Percentiles rank a stretch among this genome's conserved stretches.
phyloP scores from a whole-genome alignment of 1,140 invertebrate genomes.

The Sinonovacula constricta region DNA sequence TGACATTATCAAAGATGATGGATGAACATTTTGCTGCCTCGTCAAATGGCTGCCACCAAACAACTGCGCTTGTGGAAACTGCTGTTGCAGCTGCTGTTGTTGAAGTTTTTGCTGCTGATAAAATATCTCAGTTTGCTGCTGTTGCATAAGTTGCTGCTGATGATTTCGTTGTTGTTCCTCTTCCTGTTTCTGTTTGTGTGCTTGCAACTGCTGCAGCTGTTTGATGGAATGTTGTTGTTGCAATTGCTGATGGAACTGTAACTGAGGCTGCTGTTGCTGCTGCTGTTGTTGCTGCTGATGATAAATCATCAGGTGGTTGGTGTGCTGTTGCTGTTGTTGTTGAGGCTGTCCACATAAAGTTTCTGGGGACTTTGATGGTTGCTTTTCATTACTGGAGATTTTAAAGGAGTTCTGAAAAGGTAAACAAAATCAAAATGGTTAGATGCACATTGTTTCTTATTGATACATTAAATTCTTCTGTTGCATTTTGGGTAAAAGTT shows the following conservation, averaged over 20 bases:
- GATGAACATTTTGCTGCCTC: too few relatives aligned
- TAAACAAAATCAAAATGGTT: not conserved
- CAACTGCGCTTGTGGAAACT: too few relatives aligned
- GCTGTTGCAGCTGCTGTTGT: not conserved
- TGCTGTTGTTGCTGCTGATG: not conserved
- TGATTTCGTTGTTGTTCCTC: not conserved
- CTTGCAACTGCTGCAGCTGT: not conserved
- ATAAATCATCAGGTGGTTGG: not conserved
- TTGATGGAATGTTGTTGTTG: too few relatives aligned
- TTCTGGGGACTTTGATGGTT: not conserved
- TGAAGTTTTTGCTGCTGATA: not conserved
- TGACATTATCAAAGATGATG: too few relatives aligned
- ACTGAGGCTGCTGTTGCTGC: not conserved
- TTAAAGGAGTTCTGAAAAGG: not conserved
- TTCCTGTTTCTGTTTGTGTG: not conserved
- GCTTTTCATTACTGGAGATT: not conserved
- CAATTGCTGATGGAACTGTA: too few relatives aligned
- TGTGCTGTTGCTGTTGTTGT: not conserved
- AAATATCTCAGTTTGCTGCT: not conserved
- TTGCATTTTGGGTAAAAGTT: too few relatives aligned
- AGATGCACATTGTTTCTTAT: too few relatives aligned
- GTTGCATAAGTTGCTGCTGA: not conserved
- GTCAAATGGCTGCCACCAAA: too few relatives aligned
- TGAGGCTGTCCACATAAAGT: not conserved
- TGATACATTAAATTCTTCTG: too few relatives aligned